phyloP scores from a whole-genome alignment of 1,140 invertebrate species.

The Portunus trituberculatus region DNA sequence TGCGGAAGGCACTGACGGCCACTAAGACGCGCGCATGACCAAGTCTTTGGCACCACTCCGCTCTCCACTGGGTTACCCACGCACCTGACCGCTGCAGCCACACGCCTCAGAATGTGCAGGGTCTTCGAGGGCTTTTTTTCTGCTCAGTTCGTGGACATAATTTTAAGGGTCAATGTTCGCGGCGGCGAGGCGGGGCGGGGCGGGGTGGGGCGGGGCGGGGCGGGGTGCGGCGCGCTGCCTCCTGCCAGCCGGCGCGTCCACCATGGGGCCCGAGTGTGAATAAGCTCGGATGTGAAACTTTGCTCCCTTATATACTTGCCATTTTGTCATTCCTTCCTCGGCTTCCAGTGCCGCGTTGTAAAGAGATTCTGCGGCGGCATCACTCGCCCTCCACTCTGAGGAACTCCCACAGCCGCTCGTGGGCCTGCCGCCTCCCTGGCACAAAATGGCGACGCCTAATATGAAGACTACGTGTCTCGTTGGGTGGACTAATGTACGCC shows the following conservation, averaged over 20 bases:
- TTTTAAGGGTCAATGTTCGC: conserved; percentile 13
- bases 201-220: background rate
- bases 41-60: conserved; percentile 25
- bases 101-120: conserved; percentile 27
- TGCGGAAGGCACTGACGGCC: conserved; percentile 22
- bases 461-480: background rate
- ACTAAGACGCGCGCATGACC: conserved; percentile 38
- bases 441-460: background rate
- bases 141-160: conserved; percentile 13
- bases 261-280: conserved; percentile 60
- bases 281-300: conserved; percentile 76
- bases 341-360: conserved; percentile 75
- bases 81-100: background rate
- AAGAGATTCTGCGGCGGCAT: conserved; percentile 65
- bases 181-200: background rate
- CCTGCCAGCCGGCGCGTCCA: conserved; percentile 30
- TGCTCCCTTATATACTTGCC: conserved; percentile 78
- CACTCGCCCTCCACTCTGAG: conserved; percentile 53
- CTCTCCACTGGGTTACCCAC: conserved; percentile 21
- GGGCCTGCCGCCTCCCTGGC: background rate
- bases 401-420: background rate
- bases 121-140: background rate
- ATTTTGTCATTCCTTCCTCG: conserved; percentile 78
- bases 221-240: background rate
- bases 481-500: background rate